phyloP scores from a whole-genome alignment of 64 coral and sea anemone species.

The Pachyseris speciosa region DNA sequence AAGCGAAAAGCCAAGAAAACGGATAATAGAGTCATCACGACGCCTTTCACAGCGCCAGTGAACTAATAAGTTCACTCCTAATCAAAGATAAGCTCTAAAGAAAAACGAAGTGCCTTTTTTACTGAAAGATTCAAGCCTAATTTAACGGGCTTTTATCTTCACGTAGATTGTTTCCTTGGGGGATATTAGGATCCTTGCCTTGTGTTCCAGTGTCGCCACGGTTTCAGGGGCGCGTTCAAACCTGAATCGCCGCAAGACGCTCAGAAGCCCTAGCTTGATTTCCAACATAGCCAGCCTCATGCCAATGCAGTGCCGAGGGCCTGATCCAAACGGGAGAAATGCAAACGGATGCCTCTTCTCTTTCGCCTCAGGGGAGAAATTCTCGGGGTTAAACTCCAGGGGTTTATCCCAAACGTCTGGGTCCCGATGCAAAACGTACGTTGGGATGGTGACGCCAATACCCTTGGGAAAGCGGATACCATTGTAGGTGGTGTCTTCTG shows the following conservation, averaged over 20 bases:
- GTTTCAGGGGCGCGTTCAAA: conserved; percentile 78
- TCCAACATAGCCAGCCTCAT: conserved; percentile 82
- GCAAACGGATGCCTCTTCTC: conserved; percentile 78
- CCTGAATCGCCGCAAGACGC: conserved; percentile 65
- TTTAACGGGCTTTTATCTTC: conserved; percentile 64
- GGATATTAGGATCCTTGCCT: conserved; percentile 46
- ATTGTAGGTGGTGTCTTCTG: conserved; percentile 40
- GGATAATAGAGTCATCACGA: no score
- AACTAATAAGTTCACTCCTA: no score
- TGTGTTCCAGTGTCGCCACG: conserved; percentile 46
- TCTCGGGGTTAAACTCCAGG: conserved; percentile 75
- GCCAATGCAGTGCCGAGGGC: conserved; percentile 84
- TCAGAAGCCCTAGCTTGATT: conserved; percentile 64
- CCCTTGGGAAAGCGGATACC: conserved; percentile 72
- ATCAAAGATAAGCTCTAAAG: not conserved
- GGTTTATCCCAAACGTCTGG: conserved; percentile 80
- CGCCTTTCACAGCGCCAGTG: no score
- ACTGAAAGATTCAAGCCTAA: no score
- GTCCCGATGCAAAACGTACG: conserved; percentile 75
- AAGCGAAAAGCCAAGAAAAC: not conserved
- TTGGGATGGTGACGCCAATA: conserved; percentile 69
- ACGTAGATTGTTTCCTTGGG: conserved; percentile 69
- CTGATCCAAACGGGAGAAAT: conserved; percentile 79
- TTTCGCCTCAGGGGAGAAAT: conserved; percentile 73
- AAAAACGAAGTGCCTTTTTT: not conserved